Base-by-base conservation (phyloP, 2,888 invertebrate genomes). In the Rhagophthalmus giganteus region DNA sequence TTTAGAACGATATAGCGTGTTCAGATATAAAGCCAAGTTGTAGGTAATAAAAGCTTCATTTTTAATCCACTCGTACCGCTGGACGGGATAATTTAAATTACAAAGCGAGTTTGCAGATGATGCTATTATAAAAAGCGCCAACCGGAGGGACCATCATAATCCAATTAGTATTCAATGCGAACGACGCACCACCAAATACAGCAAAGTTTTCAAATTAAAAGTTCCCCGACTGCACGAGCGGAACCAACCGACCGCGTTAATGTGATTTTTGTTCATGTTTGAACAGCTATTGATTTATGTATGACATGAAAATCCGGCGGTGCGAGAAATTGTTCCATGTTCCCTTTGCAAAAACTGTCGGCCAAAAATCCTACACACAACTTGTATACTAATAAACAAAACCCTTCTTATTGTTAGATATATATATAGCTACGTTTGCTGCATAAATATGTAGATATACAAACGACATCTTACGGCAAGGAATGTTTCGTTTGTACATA, bases 81-180 rank as follows among this genome's bases (percentile, higher is more conserved):
- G 64, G 62, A 60, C 65, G 58, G 64, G 60, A 57, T 65, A 62
- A 64, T 66, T 63, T 62, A 62, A 55, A 60, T 60, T 58, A 63
- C 60, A 64, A 66, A 64, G 61, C 61, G 58, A 60, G 59, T 59
- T 64, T 67, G 66, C 69, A 67, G 69, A 69, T 69, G 69, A 69
- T 68, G 66, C 66, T 61, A 63, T 64, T 59, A 62, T 69, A 71
- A 69, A 71, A 70, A 66, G 52, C 55, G 55, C 53, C 38, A 42
- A 51, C 56, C 47, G 67, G 54, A 46, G 50, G 54, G 68, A 65
- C 70, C 65, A 69, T 71, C 69, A 71, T 70, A 72, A 72, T 72
- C 70, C 70, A 71, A 72, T 72, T 71, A 71, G 72, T 69, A 69
- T 71, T 69, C 65, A 63, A 66, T 67, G 67, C 63, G 67, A 66